Evolutionary conservation across 2,113 vertebrate genomes (phyloP), one percentile per base, ranked within the genome.

Genomic region (Collichthys lucidus): DNA sequence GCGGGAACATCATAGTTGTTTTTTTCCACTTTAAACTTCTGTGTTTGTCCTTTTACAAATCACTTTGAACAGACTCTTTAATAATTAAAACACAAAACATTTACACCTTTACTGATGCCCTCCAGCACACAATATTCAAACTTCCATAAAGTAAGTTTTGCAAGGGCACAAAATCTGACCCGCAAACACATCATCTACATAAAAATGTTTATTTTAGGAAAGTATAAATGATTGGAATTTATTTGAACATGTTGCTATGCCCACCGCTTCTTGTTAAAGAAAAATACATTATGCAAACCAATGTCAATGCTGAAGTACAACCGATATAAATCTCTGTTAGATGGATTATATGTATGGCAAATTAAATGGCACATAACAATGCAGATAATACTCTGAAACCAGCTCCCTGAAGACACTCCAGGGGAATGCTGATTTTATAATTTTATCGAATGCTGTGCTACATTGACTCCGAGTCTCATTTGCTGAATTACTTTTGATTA

Each of bases 401-500:
- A 50, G 40, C 29, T 59, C 64, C 12, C 7, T 8, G 16, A 68
- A 61, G 35, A 66, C n/a, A 31, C 50, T 74, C 26, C 47, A 79
- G 29, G 22, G 15, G 40, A 4, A 50, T 16, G 31, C 12, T 22
- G 46, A 63, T 50, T 42, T 11, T 26, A 3, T 29, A 29, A 52
- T 57, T 46, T 31, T 35, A 40, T 16, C 57, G n/a, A 64, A n/a
- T 1, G 16, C 19, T 56, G 15, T 44, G 60, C 55, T 44, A 50
- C 42, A 57, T 42, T 49, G 29, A 69, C 29, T 69, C 22, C 1
- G 6, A 49, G 20, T 40, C 50, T 65, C 60, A 65, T 81, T 74
- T 61, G 17, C 14, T 61, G 24, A 11, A 73, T 67, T 42, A 61
- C 4, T 74, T 44, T n/a, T 78, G 60, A 78, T 66, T 55, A 67